Evolutionary conservation across 2,797 vertebrate species (phyloP).

Genomic region (Chromobotia macracanthus): DNA sequence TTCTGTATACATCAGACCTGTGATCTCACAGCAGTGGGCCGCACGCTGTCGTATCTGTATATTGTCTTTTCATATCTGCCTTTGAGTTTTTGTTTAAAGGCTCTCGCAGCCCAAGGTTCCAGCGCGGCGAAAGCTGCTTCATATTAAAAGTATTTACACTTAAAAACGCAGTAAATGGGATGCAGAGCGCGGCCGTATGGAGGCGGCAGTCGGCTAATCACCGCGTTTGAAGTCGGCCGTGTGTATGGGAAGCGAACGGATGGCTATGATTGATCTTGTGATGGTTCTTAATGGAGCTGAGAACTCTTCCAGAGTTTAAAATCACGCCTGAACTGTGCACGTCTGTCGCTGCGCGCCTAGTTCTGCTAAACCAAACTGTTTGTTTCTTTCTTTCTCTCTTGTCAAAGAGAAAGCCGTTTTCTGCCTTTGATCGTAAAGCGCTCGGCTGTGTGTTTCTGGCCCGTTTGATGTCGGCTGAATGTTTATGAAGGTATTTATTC

Average conservation of each 20-base stretch:
- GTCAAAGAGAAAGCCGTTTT: constrained; percentile 22
- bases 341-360: neutral
- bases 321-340: constrained; percentile 50
- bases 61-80: constrained; percentile 39
- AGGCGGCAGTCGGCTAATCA: constrained; percentile 63
- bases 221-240: constrained; percentile 60
- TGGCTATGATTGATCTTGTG: constrained; percentile 56
- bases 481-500: constrained; percentile 57
- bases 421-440: constrained; percentile 42
- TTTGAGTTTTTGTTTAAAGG: constrained; percentile 12
- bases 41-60: constrained; percentile 28
- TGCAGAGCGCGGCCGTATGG: constrained; percentile 58
- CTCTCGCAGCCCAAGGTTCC: neutral
- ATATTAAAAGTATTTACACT: constrained; percentile 65
- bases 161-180: constrained; percentile 61
- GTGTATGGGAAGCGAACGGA: constrained; percentile 58
- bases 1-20: neutral
- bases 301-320: constrained; percentile 60
- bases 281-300: constrained; percentile 57
- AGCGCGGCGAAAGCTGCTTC: constrained; percentile 61
- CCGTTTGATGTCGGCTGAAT: constrained; percentile 52
- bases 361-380: constrained; percentile 11
- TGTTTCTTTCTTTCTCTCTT: constrained; percentile 9
- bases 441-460: constrained; percentile 23
- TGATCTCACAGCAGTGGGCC: neutral